Evolutionary conservation across 2,888 invertebrate genomes (phyloP).

Genomic region (Scelioninae gen. 1): DNA sequence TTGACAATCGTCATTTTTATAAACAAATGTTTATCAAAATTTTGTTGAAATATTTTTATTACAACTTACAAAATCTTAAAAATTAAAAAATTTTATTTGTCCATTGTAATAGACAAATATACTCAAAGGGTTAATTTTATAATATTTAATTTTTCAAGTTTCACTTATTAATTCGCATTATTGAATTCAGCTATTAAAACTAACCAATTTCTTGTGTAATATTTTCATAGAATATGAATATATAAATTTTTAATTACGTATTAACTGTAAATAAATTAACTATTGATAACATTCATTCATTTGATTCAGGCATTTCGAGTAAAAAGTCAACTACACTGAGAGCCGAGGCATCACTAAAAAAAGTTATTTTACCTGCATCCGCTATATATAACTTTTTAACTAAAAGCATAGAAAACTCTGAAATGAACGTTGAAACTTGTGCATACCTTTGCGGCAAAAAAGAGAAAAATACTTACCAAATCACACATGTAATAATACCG

Average conservation of each 20-base stretch:
- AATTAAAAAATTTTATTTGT: no score
- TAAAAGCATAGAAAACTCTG: not conserved
- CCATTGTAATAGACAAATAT: no score
- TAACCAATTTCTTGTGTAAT: not conserved
- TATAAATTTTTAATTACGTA: slow-evolving; percentile 6
- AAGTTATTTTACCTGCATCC: slow-evolving; percentile 12
- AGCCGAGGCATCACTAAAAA: slow-evolving; percentile 3
- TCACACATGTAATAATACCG: slow-evolving; percentile 20
- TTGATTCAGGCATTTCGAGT: not conserved
- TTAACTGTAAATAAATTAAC: not conserved
- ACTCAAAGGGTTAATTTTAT: no score
- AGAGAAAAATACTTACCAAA: not conserved
- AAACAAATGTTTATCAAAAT: no score
- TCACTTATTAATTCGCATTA: not conserved
- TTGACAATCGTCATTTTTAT: no score
- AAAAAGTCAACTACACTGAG: not conserved
- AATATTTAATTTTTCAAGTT: slow-evolving; percentile 1
- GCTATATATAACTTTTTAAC: slow-evolving; percentile 20
- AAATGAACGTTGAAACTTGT: slow-evolving; percentile 8
- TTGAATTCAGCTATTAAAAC: not conserved
- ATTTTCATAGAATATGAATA: not conserved
- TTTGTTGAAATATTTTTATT: no score
- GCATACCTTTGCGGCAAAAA: slow-evolving; percentile 18
- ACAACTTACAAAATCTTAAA: no score
- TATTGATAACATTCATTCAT: not conserved